Base-by-base conservation (phyloP, 2,888 invertebrate genomes). In the Papilio demoleus region DNA sequence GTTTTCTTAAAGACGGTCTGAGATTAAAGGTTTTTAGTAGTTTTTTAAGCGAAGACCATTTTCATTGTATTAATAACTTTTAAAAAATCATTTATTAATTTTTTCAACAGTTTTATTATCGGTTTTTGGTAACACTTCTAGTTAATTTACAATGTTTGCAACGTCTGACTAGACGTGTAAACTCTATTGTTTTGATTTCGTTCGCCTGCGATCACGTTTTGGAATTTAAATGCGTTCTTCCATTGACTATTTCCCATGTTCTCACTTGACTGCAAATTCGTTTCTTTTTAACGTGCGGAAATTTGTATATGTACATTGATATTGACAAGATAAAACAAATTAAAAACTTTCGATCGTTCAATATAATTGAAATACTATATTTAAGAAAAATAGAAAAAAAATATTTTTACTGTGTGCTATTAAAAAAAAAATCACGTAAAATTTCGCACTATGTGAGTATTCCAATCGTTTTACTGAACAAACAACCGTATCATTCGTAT, bases 221-320 rank as follows among this genome's bases (percentile, higher is more conserved):
- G 61, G 69, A 69, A 65, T 69, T 40, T 56, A 53, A 65, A 69
- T 65, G 36, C 38, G 61, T 14, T 45, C 40, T 5, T 56, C 65
- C 65, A 69, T 69, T 69, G 61, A 65, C 59, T 40, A 53, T 61
- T 69, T 69, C 65, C 60, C 68, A 69, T 65, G 60, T 47, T 65
- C 60, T 65, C 53, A 27, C 65, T 42, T 65, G 65, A 65, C 68
- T 69, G 53, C 42, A 53, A 65, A 65, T 68, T 58, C n/a, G 42
- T 50, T 62, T 62, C 31, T 62, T 42, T 47, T 56, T 45, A 56
- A 56, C 53, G 4, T 56, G 27, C 14, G 6, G 24, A n/a, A 27
- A 53, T 56, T 31, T 9, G 31, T 56, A 31, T 56, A 31, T 31
- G n/a, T 31, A 56, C 27, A 31, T 17, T n/a, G 11, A n/a, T 53